Evolutionary conservation across 92 coral and sea anemone species (phyloP), one percentile per base, ranked within the genome.

Genomic region (Palythoa heliodiscus): DNA sequence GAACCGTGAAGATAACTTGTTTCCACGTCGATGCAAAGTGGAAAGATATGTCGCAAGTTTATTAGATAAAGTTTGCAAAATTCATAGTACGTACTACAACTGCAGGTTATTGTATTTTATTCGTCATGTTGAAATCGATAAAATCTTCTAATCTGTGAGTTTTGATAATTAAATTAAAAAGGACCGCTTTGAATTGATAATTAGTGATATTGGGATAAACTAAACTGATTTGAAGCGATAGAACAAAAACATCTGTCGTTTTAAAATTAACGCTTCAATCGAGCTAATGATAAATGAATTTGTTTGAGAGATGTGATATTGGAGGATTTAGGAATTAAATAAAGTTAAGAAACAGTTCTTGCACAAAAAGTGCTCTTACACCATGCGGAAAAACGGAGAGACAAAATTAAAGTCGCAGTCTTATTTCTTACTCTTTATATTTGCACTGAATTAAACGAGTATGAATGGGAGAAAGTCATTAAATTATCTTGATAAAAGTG

Each of bases 381-480:
- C n/a, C 4, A 13, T 80, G 5, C 22, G 58, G 47, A 23, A 22
- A 63, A n/a, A 39, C 43, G 8, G 13, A 47, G 20, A 67, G 47
- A 19, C 29, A 47, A 47, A 16, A 7, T 20, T 6, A 57, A 63
- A 80, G 66, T 80, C 47, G n/a, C 52, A 20, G 35, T 29, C 24
- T 77, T 77, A 19, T 48, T 79, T 80, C 73, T n/a, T 43, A 13
- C 73, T 6, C 73, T 29, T 68, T 68, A 24, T 80, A 80, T 47
- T 23, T 22, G 58, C 39, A 64, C n/a, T n/a, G n/a, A n/a, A 47
- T 80, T 80, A 64, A 25, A 50, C 52, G 72, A 70, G 84, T 63
- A 66, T 80, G 58, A 80, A 67, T 48, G 2, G 40, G 40, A 52
- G 66, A 78, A 70, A 80, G 14, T 78, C 71, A 66, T 74, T 80